phyloP scores from a whole-genome alignment of 2,797 vertebrate genomes.

The Melanotaenia boesemani region DNA sequence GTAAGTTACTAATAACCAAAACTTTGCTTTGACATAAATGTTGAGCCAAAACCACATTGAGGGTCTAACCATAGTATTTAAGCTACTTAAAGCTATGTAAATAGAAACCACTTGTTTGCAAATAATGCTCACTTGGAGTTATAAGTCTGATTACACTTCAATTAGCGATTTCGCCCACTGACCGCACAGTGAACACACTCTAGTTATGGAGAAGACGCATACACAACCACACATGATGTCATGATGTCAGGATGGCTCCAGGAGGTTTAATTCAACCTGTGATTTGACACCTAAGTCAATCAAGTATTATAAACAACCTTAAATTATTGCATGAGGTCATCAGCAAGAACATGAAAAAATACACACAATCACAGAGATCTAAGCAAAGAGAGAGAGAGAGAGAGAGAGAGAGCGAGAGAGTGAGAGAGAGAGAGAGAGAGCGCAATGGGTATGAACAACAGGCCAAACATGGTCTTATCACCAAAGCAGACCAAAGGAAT shows the following conservation, averaged over 20 bases:
- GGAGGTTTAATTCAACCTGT: slow-evolving; percentile 40
- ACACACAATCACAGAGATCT: slow-evolving; percentile 11
- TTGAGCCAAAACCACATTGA: background rate
- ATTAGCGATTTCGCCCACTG: slow-evolving; percentile 53
- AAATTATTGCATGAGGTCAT: slow-evolving; percentile 70
- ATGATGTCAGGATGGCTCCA: slow-evolving; percentile 26
- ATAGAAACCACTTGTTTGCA: background rate
- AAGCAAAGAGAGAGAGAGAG: slow-evolving; percentile 2
- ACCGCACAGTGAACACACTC: slow-evolving; percentile 55
- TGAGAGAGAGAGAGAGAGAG: background rate
- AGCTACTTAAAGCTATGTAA: background rate
- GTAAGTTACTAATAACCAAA: too few species aligned
- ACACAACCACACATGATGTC: slow-evolving; percentile 4
- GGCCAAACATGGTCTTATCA: slow-evolving; percentile 24
- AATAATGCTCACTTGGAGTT: background rate
- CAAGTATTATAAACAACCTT: slow-evolving; percentile 53
- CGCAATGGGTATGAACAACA: background rate
- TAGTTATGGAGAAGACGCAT: slow-evolving; percentile 34
- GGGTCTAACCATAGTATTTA: background rate
- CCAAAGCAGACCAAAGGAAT: slow-evolving; percentile 54
- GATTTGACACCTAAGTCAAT: slow-evolving; percentile 49
- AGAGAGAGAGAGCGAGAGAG: too few species aligned
- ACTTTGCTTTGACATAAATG: too few species aligned
- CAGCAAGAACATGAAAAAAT: slow-evolving; percentile 10
- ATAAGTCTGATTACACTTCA: slow-evolving; percentile 55